Evolutionary conservation across 1,140 invertebrate species (phyloP).

Genomic region (Leptestheria dahalacensis): DNA sequence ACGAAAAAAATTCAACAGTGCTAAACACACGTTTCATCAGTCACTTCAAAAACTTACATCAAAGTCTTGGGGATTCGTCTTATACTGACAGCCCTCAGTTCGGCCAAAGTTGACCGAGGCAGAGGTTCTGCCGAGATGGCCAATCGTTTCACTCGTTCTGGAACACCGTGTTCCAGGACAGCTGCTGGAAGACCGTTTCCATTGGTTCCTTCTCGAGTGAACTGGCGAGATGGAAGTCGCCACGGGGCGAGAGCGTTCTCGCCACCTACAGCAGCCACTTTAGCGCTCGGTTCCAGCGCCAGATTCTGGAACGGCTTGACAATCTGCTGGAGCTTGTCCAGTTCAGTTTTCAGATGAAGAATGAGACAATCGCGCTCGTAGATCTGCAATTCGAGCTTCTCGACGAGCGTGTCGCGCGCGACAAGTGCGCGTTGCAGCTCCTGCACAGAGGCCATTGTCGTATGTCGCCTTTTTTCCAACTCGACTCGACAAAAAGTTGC

Average conservation of each 20-base stretch:
- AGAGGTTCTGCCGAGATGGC: conserved; percentile 80
- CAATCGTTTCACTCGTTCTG: conserved; percentile 56
- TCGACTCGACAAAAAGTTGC: too few relatives aligned
- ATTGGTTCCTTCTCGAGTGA: too few relatives aligned
- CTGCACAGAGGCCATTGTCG: conserved; percentile 41
- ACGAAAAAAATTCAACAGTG: too few relatives aligned
- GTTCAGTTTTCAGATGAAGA: conserved; percentile 49
- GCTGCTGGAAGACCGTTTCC: conserved; percentile 5
- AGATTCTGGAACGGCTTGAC: conserved; percentile 32
- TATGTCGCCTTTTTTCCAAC: too few relatives aligned
- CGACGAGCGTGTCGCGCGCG: conserved; percentile 52
- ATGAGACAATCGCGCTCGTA: conserved; percentile 52
- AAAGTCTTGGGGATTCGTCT: conserved; percentile 48
- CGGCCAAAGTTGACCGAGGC: conserved; percentile 24
- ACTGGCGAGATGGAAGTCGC: conserved; percentile 27
- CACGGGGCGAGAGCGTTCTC: conserved; percentile 31
- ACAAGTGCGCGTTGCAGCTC: conserved; percentile 49
- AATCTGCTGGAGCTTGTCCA: conserved; percentile 69
- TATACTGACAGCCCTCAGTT: conserved; percentile 22
- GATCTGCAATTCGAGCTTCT: conserved; percentile 49
- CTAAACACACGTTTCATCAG: too few relatives aligned
- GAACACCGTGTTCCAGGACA: conserved; percentile 27
- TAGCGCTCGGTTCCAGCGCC: conserved; percentile 11
- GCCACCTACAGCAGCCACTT: conserved; percentile 27
- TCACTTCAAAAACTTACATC: conserved; percentile 36